Evolutionary conservation across 2,888 invertebrate species (phyloP).

Genomic region (Thysanoteuthis rhombus): DNA sequence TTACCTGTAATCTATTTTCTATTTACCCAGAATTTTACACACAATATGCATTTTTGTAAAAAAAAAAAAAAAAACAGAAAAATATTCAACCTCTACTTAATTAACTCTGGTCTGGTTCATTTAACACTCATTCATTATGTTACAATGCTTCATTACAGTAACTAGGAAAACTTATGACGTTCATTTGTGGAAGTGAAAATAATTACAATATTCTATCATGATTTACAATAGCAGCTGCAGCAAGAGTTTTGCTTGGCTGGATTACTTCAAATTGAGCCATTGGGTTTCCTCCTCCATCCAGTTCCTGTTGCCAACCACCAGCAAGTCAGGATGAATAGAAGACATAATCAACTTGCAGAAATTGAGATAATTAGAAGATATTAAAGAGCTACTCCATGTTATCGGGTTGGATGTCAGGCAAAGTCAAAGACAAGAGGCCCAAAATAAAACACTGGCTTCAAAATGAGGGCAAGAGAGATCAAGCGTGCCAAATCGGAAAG

Average conservation of each 20-base stretch:
- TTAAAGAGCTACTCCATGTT: neutral
- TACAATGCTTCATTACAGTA: no score
- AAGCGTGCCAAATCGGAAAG: neutral
- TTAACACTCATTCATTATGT: no score
- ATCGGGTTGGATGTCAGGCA: neutral
- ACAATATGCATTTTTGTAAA: no score
- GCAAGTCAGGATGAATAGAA: neutral
- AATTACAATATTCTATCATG: no score
- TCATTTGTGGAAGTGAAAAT: no score
- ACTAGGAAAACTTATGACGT: no score
- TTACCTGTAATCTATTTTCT: no score
- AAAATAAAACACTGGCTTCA: neutral
- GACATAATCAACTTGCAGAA: neutral
- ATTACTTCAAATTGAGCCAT: neutral
- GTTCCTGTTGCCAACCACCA: neutral
- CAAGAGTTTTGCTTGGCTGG: neutral
- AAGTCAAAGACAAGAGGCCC: neutral
- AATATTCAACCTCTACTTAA: no score
- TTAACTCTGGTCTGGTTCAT: no score
- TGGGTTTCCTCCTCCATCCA: neutral
- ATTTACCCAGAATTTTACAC: no score
- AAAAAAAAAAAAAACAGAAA: no score
- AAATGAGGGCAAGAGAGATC: no score
- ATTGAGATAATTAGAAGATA: slow-evolving; percentile 12
- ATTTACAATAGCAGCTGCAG: neutral